Evolutionary conservation across 2,113 vertebrate genomes (phyloP).

Genomic region (Gobius niger): DNA sequence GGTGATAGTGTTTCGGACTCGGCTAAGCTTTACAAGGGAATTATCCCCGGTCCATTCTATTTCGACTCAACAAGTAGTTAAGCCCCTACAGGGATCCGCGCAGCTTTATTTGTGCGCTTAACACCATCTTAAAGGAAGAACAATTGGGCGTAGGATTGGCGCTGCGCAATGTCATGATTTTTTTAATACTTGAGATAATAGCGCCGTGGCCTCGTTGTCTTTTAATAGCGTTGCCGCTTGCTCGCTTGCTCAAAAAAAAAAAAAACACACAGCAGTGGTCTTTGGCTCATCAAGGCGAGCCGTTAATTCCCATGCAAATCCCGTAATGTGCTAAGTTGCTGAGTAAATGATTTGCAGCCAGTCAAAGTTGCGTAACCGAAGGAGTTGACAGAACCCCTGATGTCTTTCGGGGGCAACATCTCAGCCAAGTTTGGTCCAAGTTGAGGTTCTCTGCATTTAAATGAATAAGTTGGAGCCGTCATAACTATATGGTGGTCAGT

Average conservation of each 20-base stretch:
- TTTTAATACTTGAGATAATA: slow-evolving; percentile 49
- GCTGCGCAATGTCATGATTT: slow-evolving; percentile 35
- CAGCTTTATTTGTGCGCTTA: slow-evolving; percentile 39
- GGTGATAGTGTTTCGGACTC: slow-evolving; percentile 24
- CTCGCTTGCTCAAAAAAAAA: slow-evolving; percentile 5
- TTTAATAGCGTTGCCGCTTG: slow-evolving; percentile 21
- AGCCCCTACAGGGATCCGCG: slow-evolving; percentile 44
- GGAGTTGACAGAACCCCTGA: slow-evolving; percentile 23
- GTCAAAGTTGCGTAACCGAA: slow-evolving; percentile 17
- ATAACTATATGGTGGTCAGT: too few relatives aligned
- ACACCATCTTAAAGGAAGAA: slow-evolving; percentile 37
- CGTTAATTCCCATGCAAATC: slow-evolving; percentile 52
- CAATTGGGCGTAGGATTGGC: slow-evolving; percentile 49
- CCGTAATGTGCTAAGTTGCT: slow-evolving; percentile 46
- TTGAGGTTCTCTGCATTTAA: too few relatives aligned
- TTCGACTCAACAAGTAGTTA: slow-evolving; percentile 33
- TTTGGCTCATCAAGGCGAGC: slow-evolving; percentile 16
- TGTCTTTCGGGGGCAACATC: too few relatives aligned
- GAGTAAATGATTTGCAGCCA: slow-evolving; percentile 48
- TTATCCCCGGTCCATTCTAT: slow-evolving; percentile 25
- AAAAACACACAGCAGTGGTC: slow-evolving; percentile 28
- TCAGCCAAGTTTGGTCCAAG: too few relatives aligned
- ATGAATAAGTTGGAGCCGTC: too few relatives aligned
- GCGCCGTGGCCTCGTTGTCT: slow-evolving; percentile 10
- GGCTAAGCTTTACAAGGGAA: slow-evolving; percentile 19